Base-by-base conservation (phyloP, 2,797 vertebrate genomes). In the Hydrolagus colliei region DNA sequence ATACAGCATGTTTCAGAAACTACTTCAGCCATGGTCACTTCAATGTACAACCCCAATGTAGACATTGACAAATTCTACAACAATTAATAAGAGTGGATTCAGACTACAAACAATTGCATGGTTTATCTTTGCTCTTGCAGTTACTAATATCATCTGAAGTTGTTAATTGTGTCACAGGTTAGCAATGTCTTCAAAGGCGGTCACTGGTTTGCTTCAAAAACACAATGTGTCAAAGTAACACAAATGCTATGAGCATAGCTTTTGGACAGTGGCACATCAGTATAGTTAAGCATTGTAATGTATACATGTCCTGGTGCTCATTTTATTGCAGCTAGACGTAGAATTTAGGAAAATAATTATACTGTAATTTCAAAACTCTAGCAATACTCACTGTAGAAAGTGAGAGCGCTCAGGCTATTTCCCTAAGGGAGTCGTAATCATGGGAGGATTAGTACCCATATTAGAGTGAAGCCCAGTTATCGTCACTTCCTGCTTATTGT, bases 401-500 rank as follows among this genome's bases (percentile, higher is more conserved):
- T 35, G 14, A 71, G 71, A 84, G 14, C 4, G 18, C 67, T 82
- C 61, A 82, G 13, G 18, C 14, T 9, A 84, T 71, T 68, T 84
- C 65, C 79, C 71, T 65, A 67, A 84, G 10, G 65, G 35, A 84
- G 13, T 32, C 65, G 9, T 32, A 52, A n/a, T 32, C 65, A 68
- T 84, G 65, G 18, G 41, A 68, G 65, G 65, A 71, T 84, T 84
- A 84, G 79, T 84, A 71, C 79, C 32, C 9, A 41, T 20, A 68
- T 71, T 68, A 84, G 32, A 67, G 71, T 84, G 79, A 71, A 18
- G 65, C 32, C 41, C 32, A 84, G 79, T 84, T 71, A 84, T 63
- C 65, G 18, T 84, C 79, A 84, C 65, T 84, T 84, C 79, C 79
- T 84, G 65, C 27, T 20, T 84, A 84, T 71, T 41, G 65, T 84